Evolutionary conservation across 2,888 invertebrate species (phyloP).

Genomic region (Chloromyia formosa): DNA sequence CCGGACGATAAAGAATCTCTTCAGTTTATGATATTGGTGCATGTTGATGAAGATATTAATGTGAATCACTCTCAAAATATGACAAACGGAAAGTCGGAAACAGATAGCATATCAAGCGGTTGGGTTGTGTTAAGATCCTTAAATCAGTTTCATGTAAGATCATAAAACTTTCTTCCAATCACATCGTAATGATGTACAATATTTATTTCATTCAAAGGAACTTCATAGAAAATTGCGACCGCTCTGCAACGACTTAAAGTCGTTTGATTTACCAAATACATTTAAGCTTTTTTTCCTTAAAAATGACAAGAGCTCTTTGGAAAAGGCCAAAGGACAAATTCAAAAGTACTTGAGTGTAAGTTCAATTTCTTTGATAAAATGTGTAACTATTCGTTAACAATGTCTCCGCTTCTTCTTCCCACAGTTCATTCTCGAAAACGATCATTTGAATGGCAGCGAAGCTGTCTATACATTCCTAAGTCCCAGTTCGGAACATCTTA

Average conservation of each 20-base stretch:
- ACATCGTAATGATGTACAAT: slow-evolving; percentile 7
- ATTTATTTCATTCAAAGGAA: slow-evolving; percentile 71
- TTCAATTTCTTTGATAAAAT: slow-evolving; percentile 15
- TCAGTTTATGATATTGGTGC: slow-evolving; percentile 82
- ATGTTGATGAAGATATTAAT: slow-evolving; percentile 70
- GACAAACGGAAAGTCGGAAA: slow-evolving; percentile 65
- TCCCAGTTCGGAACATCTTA: slow-evolving; percentile 89
- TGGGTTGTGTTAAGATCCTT: slow-evolving; percentile 74
- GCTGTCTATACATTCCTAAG: slow-evolving; percentile 91
- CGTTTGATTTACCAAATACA: slow-evolving; percentile 83
- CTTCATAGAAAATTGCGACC: slow-evolving; percentile 85
- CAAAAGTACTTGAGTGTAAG: slow-evolving; percentile 87
- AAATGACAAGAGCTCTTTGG: slow-evolving; percentile 80
- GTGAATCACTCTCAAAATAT: slow-evolving; percentile 61
- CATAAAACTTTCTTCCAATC: background rate
- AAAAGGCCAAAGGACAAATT: slow-evolving; percentile 83
- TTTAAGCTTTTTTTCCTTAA: slow-evolving; percentile 86
- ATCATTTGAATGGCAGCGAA: slow-evolving; percentile 86
- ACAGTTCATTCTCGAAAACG: slow-evolving; percentile 87
- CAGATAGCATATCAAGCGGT: slow-evolving; percentile 69
- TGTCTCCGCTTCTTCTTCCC: slow-evolving; percentile 1
- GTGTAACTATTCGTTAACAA: background rate
- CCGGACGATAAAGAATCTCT: slow-evolving; percentile 67
- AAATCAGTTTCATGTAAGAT: slow-evolving; percentile 70
- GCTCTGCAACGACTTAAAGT: slow-evolving; percentile 81